phyloP scores from a whole-genome alignment of 2,888 invertebrate genomes.

The Cephus spinipes region DNA sequence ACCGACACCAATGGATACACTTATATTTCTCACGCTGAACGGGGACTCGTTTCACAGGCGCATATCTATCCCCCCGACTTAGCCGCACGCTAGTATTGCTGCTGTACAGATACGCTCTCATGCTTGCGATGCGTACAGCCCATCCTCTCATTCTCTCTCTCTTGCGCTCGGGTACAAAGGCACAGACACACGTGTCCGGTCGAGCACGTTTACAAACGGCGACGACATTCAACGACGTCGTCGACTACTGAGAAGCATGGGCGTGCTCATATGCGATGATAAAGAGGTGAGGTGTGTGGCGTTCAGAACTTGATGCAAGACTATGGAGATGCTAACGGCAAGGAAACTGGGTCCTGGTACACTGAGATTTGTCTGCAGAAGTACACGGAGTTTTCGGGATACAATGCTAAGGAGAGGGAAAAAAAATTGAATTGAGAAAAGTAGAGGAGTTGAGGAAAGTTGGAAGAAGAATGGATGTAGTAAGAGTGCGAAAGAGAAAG shows the following conservation, averaged over 20 bases:
- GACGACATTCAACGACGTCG: not conserved
- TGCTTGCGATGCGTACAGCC: not conserved
- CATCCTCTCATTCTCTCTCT: not conserved
- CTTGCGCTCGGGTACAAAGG: not conserved
- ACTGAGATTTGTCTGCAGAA: constrained; percentile 19
- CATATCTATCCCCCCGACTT: not conserved
- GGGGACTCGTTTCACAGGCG: not conserved
- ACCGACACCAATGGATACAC: not conserved
- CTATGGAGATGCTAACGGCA: constrained; percentile 16
- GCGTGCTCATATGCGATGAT: not conserved
- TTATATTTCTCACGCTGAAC: constrained; percentile 1
- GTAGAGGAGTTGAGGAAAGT: constrained; percentile 5
- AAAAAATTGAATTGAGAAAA: constrained; percentile 4
- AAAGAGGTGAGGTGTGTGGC: not conserved
- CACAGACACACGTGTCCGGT: not conserved
- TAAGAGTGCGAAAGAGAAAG: constrained; percentile 13
- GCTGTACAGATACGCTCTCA: not conserved
- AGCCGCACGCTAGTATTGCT: not conserved
- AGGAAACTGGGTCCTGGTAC: not conserved
- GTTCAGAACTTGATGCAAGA: not conserved
- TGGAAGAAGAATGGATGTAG: constrained; percentile 14
- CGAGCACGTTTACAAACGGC: not conserved
- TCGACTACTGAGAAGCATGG: not conserved
- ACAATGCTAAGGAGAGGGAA: constrained; percentile 17
- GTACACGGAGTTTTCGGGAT: constrained; percentile 25